These are phyloP conservation scores for Eptesicus fuscus DNA, from an alignment of 2,113 vertebrate species.

Conservation along the genomic window DNA sequence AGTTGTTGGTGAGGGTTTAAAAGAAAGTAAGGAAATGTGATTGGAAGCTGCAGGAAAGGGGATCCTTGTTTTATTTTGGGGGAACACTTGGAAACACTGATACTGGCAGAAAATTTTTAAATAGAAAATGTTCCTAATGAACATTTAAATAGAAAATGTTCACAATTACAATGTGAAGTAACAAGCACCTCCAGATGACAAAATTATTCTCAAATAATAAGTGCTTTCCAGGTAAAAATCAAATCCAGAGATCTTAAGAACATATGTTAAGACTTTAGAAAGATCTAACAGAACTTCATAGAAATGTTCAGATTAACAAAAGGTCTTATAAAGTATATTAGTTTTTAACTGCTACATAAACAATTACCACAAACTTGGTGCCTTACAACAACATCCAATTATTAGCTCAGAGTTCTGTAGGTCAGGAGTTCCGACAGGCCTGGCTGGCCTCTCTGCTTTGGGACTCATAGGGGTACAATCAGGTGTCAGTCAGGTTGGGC, in stretches of 20 bases:
- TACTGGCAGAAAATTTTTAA: neutral
- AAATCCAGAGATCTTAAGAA: neutral
- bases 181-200: neutral
- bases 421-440: neutral
- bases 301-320: neutral
- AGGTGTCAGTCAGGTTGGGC: neutral
- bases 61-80: neutral
- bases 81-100: neutral
- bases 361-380: neutral
- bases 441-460: neutral
- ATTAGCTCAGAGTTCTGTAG: neutral
- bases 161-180: neutral
- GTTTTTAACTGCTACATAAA: neutral
- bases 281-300: neutral
- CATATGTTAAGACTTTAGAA: neutral
- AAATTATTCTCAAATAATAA: neutral
- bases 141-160: neutral
- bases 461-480: neutral
- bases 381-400: neutral
- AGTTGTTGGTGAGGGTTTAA: neutral
- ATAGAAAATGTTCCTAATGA: neutral
- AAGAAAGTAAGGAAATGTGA: neutral
- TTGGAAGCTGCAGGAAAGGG: neutral
- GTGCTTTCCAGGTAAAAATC: neutral
- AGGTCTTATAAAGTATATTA: neutral